A percentile compares a stretch with the other conserved stretches of the same genome.
Evolutionary conservation across 2,888 invertebrate species (phyloP).

Genomic region (Ophioninae sp.): DNA sequence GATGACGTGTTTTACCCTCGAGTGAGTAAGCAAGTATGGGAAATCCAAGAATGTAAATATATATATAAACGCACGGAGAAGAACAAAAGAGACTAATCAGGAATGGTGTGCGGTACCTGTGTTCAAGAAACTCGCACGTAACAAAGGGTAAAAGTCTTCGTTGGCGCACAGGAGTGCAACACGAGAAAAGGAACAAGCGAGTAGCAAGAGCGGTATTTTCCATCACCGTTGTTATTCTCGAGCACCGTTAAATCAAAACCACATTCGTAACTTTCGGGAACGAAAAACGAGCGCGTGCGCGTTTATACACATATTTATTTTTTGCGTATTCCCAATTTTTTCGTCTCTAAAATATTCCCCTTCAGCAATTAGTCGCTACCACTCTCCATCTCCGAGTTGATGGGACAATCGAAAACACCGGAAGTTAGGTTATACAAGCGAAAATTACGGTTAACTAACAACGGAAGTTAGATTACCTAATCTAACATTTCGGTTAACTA

Average conservation of each 20-base stretch:
- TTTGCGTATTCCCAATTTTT: too few relatives aligned
- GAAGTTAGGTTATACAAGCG: too few relatives aligned
- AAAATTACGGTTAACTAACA: too few relatives aligned
- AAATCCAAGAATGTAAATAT: slow-evolving; percentile 8
- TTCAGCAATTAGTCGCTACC: too few relatives aligned
- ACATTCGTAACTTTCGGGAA: slow-evolving; percentile 4
- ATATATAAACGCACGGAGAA: background rate
- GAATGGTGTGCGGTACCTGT: slow-evolving; percentile 28
- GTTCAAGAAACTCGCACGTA: slow-evolving; percentile 41
- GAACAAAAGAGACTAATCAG: slow-evolving; percentile 39
- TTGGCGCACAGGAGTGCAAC: slow-evolving; percentile 16
- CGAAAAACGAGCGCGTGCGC: slow-evolving; percentile 29
- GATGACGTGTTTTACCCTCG: slow-evolving; percentile 26
- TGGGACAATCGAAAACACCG: too few relatives aligned
- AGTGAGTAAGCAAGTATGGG: slow-evolving; percentile 46
- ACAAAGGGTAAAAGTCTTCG: slow-evolving; percentile 53
- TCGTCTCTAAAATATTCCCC: too few relatives aligned
- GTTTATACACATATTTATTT: background rate
- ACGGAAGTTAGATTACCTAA: too few relatives aligned
- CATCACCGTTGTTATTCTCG: slow-evolving; percentile 32
- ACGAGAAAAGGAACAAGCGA: slow-evolving; percentile 46
- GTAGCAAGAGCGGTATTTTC: slow-evolving; percentile 8
- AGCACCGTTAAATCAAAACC: slow-evolving; percentile 50
- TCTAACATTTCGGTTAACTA: too few relatives aligned
- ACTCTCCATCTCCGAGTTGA: too few relatives aligned